phyloP scores from a whole-genome alignment of 1,140 invertebrate species.

The Drosophila rhopaloa region DNA sequence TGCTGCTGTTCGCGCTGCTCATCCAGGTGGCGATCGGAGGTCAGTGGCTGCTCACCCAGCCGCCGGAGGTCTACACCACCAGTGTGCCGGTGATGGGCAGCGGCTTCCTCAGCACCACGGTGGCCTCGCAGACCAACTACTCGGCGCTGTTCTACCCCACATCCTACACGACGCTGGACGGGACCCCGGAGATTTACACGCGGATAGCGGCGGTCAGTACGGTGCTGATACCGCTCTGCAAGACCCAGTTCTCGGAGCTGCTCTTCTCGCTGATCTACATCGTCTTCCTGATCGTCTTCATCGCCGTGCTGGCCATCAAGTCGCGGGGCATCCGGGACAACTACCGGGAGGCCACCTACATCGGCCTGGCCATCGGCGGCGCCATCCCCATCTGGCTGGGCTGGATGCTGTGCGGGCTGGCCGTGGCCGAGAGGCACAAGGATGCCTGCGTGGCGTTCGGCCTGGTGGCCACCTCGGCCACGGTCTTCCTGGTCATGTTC shows the following conservation, averaged over 20 bases:
- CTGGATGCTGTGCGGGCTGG: constrained; percentile 91
- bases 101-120: constrained; percentile 66
- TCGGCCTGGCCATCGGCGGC: constrained; percentile 93
- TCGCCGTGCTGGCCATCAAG: constrained; percentile 92
- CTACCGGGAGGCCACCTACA: constrained; percentile 95
- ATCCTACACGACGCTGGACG: constrained; percentile 68
- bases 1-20: constrained; percentile 95
- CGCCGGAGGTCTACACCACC: constrained; percentile 87
- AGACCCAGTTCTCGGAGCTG: constrained; percentile 88
- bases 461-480: constrained; percentile 91
- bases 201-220: constrained; percentile 75
- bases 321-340: constrained; percentile 96
- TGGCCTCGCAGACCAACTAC: constrained; percentile 68
- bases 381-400: constrained; percentile 94
- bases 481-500: constrained; percentile 96
- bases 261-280: constrained; percentile 93
- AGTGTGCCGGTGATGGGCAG: constrained; percentile 79
- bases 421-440: constrained; percentile 90
- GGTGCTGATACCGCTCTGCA: constrained; percentile 86
- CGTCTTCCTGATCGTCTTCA: constrained; percentile 92
- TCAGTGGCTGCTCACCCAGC: constrained; percentile 93
- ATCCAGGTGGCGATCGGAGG: constrained; percentile 95
- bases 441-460: constrained; percentile 96
- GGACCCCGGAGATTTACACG: constrained; percentile 74
- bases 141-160: constrained; percentile 81